phyloP scores from a whole-genome alignment of 2,113 vertebrate genomes.

The Planiliza haematocheilus region DNA sequence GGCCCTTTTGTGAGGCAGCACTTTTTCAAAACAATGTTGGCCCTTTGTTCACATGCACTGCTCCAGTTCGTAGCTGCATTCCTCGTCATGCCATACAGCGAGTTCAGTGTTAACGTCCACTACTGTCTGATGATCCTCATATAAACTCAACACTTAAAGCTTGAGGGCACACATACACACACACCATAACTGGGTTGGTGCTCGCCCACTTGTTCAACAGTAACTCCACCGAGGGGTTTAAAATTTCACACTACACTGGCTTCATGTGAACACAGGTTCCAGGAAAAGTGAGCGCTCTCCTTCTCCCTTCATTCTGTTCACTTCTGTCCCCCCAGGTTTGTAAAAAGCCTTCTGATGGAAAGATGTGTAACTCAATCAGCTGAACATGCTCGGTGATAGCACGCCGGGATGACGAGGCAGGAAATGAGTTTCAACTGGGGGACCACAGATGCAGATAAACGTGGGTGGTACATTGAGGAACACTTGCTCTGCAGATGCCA shows the following conservation, averaged over 20 bases:
- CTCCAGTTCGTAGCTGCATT: constrained; percentile 64
- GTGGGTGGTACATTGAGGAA: constrained; percentile 35
- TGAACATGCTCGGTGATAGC: constrained; percentile 7
- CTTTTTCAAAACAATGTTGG: constrained; percentile 74
- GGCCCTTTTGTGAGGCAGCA: constrained; percentile 78
- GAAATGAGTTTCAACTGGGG: constrained; percentile 50
- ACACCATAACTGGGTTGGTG: not conserved
- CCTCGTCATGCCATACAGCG: constrained; percentile 40
- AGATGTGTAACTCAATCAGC: constrained; percentile 60
- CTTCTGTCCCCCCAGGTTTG: constrained; percentile 1
- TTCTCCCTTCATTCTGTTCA: constrained; percentile 17
- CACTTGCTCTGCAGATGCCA: not conserved
- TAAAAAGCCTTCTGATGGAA: constrained; percentile 28
- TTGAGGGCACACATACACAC: constrained; percentile 1
- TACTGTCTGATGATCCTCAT: constrained; percentile 36
- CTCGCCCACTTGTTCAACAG: constrained; percentile 23
- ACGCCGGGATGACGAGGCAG: constrained; percentile 51
- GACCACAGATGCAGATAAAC: constrained; percentile 6
- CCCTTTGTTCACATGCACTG: constrained; percentile 60
- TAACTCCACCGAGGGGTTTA: constrained; percentile 49
- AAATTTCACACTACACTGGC: constrained; percentile 45
- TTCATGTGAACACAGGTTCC: constrained; percentile 26
- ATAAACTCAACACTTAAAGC: constrained; percentile 32
- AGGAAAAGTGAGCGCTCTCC: constrained; percentile 23
- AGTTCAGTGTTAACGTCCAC: constrained; percentile 33